Base-by-base conservation (phyloP, 2,797 vertebrate species). In the Acanthopagrus latus region DNA sequence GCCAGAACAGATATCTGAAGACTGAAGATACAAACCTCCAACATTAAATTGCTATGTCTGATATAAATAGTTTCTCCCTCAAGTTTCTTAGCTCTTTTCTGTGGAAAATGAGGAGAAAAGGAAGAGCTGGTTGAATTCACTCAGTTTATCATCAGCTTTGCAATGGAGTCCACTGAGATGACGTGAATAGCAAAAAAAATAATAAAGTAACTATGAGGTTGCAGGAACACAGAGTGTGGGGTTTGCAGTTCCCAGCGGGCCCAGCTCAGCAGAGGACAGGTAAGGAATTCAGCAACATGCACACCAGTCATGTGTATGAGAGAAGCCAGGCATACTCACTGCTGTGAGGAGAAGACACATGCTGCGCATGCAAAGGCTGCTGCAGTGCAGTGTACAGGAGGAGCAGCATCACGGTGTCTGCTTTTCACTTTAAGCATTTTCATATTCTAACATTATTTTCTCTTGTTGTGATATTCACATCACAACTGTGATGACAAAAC, bases 11-110 rank as follows among this genome's bases (percentile, higher is more conserved):
- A 72, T 48, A 82, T 78, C 50, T 77, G 64, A 78, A 52, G 85
- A 96, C 83, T 92, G 54, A 80, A 94, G 86, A 98, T 98, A 99
- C 98, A 96, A 99, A 99, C 98, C 98, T 99, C 98, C 97, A 99
- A 97, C 98, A 99, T 99, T 97, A 99, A 98, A 97, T 99, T 99
- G 97, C 98, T 99, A 98, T 99, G 98, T 93, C 98, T 99, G 97
- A 99, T 98, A 97, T 99, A 99, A 97, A 99, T 97, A 94, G 97
- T 99, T 98, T 99, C 98, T 94, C 97, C 98, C 96, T 99, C 97
- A 96, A 98, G 96, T 96, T 97, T 99, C 96, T 98, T 99, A 95
- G 97, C 95, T 96, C 97, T 97, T 95, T 99, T 99, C 98, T 99
- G 98, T 96, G 94, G 96, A 95, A 86, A 93, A 78, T 73, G 41